phyloP scores from a whole-genome alignment of 2,113 vertebrate species.

The Heteronetta atricapilla region DNA sequence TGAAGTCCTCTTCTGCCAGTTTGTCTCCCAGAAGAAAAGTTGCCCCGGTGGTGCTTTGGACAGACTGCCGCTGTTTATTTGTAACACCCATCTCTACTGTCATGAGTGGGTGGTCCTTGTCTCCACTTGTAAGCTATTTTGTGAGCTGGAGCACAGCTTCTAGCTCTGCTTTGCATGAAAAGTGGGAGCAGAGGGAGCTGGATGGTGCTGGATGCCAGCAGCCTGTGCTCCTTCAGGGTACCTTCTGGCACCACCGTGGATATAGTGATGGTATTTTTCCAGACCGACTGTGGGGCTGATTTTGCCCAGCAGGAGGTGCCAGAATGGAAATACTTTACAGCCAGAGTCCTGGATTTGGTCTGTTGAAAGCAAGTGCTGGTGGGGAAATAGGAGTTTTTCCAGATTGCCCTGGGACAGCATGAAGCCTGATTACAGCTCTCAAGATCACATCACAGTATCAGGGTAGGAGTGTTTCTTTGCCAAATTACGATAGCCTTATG shows the following conservation, averaged over 20 bases:
- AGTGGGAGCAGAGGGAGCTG: background rate
- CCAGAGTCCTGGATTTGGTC: background rate
- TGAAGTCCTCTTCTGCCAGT: background rate
- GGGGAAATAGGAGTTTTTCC: background rate
- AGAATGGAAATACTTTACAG: background rate
- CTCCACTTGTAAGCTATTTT: background rate
- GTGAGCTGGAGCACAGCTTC: background rate
- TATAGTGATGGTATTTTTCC: background rate
- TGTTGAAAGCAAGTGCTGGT: background rate
- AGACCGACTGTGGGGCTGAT: background rate
- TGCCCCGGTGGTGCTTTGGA: rapidly evolving
- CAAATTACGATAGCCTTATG: background rate
- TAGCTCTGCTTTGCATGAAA: background rate
- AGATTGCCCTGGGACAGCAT: background rate
- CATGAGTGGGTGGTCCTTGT: background rate
- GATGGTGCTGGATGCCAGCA: background rate
- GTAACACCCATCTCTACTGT: background rate
- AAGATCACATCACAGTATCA: background rate
- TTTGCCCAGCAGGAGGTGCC: background rate
- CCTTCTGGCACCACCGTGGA: background rate
- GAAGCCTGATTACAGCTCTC: background rate
- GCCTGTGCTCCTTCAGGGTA: background rate
- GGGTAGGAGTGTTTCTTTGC: background rate
- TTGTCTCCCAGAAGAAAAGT: background rate
- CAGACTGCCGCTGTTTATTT: background rate